phyloP scores from a whole-genome alignment of 2,797 vertebrate genomes.

The Clamator glandarius region DNA sequence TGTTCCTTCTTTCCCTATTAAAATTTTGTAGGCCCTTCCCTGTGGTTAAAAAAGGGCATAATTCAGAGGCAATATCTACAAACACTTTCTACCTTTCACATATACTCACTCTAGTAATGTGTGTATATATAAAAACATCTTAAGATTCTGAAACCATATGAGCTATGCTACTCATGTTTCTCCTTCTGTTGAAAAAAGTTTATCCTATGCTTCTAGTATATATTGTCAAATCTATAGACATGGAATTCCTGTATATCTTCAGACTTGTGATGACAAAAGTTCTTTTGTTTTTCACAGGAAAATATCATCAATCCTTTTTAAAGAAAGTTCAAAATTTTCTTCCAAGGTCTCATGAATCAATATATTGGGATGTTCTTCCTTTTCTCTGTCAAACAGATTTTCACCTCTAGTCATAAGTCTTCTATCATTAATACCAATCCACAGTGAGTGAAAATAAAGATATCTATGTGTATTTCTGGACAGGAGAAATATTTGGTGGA shows the following conservation, averaged over 20 bases:
- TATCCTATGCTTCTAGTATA: background rate
- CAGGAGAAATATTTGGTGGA: background rate
- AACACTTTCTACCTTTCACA: background rate
- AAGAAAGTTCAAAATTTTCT: background rate
- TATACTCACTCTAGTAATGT: background rate
- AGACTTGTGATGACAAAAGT: background rate
- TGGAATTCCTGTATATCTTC: background rate
- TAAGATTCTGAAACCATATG: background rate
- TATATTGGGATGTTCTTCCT: background rate
- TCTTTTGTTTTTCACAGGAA: background rate
- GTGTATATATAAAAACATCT: background rate
- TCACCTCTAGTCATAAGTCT: rapidly evolving
- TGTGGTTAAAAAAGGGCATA: background rate
- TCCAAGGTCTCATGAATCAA: background rate
- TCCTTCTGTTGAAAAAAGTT: background rate
- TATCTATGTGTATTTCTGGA: background rate
- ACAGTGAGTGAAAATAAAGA: background rate
- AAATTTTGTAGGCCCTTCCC: background rate
- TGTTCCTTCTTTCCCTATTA: background rate
- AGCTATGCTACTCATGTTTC: background rate
- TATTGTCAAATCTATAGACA: background rate
- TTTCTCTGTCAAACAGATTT: background rate
- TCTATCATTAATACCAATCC: background rate
- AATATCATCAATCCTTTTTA: background rate
- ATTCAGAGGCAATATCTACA: background rate